Base-by-base conservation (phyloP, 2,113 vertebrate species). In the Apus apus region DNA sequence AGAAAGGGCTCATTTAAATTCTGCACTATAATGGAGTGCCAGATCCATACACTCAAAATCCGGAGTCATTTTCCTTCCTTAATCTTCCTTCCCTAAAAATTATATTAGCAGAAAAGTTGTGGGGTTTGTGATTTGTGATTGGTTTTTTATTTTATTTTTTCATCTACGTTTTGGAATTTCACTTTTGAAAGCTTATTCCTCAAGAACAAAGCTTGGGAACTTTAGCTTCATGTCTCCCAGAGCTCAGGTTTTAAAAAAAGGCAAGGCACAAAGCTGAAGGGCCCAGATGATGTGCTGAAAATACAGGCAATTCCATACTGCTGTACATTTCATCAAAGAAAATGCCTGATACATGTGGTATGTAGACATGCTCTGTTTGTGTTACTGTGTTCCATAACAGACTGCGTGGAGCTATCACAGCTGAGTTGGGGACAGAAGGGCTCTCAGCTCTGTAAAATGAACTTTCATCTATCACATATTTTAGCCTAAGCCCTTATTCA, bases 1-100 rank as follows among this genome's bases (percentile, higher is more conserved):
- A 90, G 74, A 96, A 90, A 89, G 40, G 61, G 21, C 32, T 81
- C 22, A 61, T 96, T 96, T 95, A 87, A 95, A 91, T 91, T 87
- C 75, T 57, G 13, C 0, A 2, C 27, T 84, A 32, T 46, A 85
- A 46, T 56, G 27, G 45, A 58, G 19, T 76, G 84, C 32, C 62
- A 95, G 19, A 77, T 61, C 36, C 36, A 76, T 46, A 58, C 53
- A 54, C 38, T 62, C 40, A 68, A 78, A 90, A 57, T 61, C 34
- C 78, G 29, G 70, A 94, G 40, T 81, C 26, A 53, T 61, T 83
- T 85, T 65, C 40, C 36, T 86, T 86, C 43, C 22, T 9, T 93
- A 51, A 68, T 46, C 6, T 14, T 38, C 64, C 45, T 4, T 2
- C 18, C 19, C 78, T 72, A 68, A 89, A 93, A 71, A 32, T 15